Conservation (phyloP, 2,113 vertebrate genomes). For the Anguilla rostrata region DNA sequence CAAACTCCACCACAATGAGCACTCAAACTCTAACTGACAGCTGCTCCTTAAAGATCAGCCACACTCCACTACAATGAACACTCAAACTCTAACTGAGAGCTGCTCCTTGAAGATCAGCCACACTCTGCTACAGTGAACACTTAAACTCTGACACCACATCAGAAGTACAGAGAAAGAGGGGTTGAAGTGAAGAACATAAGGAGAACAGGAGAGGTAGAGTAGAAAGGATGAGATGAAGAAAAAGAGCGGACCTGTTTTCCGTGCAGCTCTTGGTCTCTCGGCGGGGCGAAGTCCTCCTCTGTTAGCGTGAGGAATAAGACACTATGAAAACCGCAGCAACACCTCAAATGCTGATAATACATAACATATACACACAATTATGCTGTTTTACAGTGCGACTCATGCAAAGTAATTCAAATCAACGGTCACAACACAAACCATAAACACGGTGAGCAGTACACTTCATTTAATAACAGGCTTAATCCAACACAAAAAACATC, state of each 20-base stretch:
- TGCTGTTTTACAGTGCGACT: not conserved
- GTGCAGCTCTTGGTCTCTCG: constrained; percentile 29
- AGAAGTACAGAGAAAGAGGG: not conserved
- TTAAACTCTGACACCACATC: not conserved
- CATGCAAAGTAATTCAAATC: not conserved
- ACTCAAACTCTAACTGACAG: too few species aligned
- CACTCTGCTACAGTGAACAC: not conserved
- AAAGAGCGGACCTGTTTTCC: constrained; percentile 34
- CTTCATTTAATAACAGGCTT: not conserved
- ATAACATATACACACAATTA: not conserved
- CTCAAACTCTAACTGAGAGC: too few species aligned
- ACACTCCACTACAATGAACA: not conserved
- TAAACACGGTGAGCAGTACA: not conserved
- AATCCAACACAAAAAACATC: not conserved
- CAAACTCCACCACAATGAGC: not conserved
- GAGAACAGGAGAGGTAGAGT: not conserved
- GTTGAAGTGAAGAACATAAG: not conserved
- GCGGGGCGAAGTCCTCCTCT: constrained; percentile 43
- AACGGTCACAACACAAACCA: not conserved
- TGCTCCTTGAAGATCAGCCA: not conserved
- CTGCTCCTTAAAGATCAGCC: not conserved
- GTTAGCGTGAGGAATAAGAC: not conserved
- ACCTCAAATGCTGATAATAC: not conserved
- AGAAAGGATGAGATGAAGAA: not conserved
- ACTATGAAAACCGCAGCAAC: not conserved